phyloP scores from a whole-genome alignment of 2,797 vertebrate genomes.

The Gallinago nigripennis region DNA sequence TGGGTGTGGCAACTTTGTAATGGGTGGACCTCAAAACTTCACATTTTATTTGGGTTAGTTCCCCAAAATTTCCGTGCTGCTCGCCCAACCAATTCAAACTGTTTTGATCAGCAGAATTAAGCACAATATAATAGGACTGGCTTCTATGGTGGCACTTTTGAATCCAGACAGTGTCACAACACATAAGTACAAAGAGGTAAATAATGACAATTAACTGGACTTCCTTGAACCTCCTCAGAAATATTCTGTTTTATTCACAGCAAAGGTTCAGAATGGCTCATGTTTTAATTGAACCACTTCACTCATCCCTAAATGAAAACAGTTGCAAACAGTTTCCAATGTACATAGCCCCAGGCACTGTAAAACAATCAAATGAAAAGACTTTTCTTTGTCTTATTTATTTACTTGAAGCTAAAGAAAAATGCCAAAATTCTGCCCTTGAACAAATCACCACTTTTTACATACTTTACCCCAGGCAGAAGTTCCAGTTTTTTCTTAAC shows the following conservation, averaged over 20 bases:
- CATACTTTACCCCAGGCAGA: slow-evolving; percentile 26
- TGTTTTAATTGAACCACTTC: slow-evolving; percentile 67
- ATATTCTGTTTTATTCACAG: slow-evolving; percentile 49
- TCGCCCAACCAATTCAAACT: not conserved
- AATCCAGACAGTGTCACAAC: slow-evolving; percentile 34
- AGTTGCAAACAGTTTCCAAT: slow-evolving; percentile 59
- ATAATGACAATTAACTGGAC: slow-evolving; percentile 39
- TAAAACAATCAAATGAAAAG: slow-evolving; percentile 67
- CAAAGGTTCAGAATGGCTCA: slow-evolving; percentile 53
- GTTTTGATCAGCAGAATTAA: slow-evolving; percentile 21
- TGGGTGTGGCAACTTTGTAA: not conserved
- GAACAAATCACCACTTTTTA: slow-evolving; percentile 53
- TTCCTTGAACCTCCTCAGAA: slow-evolving; percentile 52
- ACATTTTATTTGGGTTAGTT: not conserved
- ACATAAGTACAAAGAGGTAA: slow-evolving; percentile 48
- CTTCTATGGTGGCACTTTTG: not conserved
- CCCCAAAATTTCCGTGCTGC: not conserved
- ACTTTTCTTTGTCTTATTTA: slow-evolving; percentile 65
- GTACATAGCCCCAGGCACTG: slow-evolving; percentile 57
- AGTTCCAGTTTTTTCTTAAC: slow-evolving; percentile 23
- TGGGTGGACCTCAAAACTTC: not conserved
- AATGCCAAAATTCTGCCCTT: slow-evolving; percentile 51
- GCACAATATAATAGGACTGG: not conserved
- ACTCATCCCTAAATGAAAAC: slow-evolving; percentile 70
- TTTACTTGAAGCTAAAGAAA: slow-evolving; percentile 61